These are phyloP conservation scores for Dendrolimus punctatus DNA, from an alignment of 1,140 invertebrate species.

Conservation along the genomic window DNA sequence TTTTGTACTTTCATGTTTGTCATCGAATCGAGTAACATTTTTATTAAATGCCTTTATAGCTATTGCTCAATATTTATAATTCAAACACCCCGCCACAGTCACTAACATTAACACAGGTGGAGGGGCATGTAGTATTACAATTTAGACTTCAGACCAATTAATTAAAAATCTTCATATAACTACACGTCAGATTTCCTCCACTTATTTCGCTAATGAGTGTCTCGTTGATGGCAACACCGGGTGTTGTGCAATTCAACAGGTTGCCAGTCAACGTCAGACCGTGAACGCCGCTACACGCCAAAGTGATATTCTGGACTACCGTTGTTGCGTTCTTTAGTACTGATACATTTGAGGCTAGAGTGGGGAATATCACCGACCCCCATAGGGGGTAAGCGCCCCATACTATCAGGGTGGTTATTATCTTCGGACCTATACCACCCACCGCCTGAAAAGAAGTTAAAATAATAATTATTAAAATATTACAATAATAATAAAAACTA, in stretches of 20 bases:
- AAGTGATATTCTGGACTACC: constrained; percentile 14
- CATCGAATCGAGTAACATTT: no score
- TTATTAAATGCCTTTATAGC: no score
- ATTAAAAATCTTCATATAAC: constrained; percentile 8
- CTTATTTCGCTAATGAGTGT: constrained; percentile 8
- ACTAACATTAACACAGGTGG: no score
- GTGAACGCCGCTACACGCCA: constrained; percentile 23
- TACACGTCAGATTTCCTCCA: constrained; percentile 27
- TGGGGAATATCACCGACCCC: constrained; percentile 69
- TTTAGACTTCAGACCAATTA: no score
- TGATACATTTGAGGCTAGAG: not conserved
- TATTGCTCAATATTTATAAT: no score
- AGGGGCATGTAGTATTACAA: no score
- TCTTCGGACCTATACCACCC: constrained; percentile 84
- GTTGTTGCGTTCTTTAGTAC: constrained; percentile 1
- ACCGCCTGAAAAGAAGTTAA: constrained; percentile 63
- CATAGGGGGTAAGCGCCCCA: constrained; percentile 80
- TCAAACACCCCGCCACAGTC: no score
- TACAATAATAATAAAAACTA: not conserved
- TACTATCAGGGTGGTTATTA: constrained; percentile 80
- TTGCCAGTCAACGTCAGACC: not conserved
- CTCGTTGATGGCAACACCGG: constrained; percentile 8
- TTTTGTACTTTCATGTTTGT: no score
- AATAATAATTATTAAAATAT: no score
- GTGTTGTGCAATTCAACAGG: constrained; percentile 24